phyloP scores from a whole-genome alignment of 2,888 invertebrate species.

The Athrips mouffetella region DNA sequence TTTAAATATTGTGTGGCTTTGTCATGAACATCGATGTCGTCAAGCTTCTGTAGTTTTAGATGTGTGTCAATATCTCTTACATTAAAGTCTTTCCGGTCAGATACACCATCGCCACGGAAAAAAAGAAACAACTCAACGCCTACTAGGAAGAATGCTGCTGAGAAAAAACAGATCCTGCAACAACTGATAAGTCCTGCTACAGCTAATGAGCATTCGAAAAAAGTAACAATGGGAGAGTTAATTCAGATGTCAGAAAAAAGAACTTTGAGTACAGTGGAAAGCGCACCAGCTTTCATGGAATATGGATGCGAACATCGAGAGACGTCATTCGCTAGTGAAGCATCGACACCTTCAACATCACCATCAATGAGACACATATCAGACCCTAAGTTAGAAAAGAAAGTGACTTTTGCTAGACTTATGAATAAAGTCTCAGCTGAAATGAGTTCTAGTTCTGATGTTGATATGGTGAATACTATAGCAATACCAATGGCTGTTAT shows the following conservation, averaged over 20 bases:
- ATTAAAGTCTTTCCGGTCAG: slow-evolving; percentile 58
- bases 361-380: slow-evolving; percentile 77
- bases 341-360: slow-evolving; percentile 72
- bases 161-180: slow-evolving; percentile 88
- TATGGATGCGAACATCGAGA: slow-evolving; percentile 76
- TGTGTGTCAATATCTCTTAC: slow-evolving; percentile 15
- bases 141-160: slow-evolving; percentile 85
- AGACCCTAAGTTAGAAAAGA: slow-evolving; percentile 86
- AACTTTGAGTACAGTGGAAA: slow-evolving; percentile 66
- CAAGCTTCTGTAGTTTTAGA: slow-evolving; percentile 39
- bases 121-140: slow-evolving; percentile 89
- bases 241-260: slow-evolving; percentile 84
- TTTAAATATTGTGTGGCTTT: slow-evolving; percentile 48
- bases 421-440: slow-evolving; percentile 87
- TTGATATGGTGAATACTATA: slow-evolving; percentile 78
- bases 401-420: slow-evolving; percentile 86
- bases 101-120: slow-evolving; percentile 87
- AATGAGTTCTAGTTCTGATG: slow-evolving; percentile 86
- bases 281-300: slow-evolving; percentile 69
- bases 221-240: slow-evolving; percentile 84
- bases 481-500: slow-evolving; percentile 70
- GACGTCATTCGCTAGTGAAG: slow-evolving; percentile 79
- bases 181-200: slow-evolving; percentile 85
- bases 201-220: slow-evolving; percentile 79
- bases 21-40: slow-evolving; percentile 56